Evolutionary conservation across 2,888 invertebrate species (phyloP).

Genomic region (Mellilla xanthometata): DNA sequence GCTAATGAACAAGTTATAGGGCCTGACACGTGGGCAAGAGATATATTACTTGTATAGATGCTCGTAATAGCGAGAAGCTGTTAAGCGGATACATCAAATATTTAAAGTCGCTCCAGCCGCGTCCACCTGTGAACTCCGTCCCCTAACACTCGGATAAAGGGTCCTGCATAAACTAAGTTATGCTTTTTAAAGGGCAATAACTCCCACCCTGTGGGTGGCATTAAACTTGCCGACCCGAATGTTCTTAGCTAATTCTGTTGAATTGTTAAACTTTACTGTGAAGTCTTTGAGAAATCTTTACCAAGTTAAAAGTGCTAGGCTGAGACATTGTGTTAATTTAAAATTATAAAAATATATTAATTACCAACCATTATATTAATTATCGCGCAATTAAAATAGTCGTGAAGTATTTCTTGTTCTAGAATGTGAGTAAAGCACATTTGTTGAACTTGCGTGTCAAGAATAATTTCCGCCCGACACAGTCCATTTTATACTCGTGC

Average conservation of each 20-base stretch:
- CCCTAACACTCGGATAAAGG: conserved; percentile 45
- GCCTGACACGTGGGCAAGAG: conserved; percentile 24
- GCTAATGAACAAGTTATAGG: conserved; percentile 30
- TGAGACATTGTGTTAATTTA: no score
- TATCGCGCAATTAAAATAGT: background rate
- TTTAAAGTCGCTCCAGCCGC: conserved; percentile 56
- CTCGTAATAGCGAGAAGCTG: conserved; percentile 56
- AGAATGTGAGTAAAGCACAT: conserved; percentile 15
- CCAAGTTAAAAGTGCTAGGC: no score
- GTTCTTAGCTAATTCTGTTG: conserved; percentile 17
- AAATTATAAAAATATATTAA: no score
- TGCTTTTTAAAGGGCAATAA: conserved; percentile 35
- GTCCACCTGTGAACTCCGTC: conserved; percentile 60
- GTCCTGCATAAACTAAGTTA: conserved; percentile 41
- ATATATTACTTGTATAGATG: conserved; percentile 38
- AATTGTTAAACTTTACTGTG: conserved; percentile 15
- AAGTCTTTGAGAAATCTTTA: conserved; percentile 5
- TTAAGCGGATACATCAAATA: conserved; percentile 69
- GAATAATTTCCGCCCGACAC: conserved; percentile 23
- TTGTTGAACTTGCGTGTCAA: conserved; percentile 22
- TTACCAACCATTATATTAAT: background rate
- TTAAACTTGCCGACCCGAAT: conserved; percentile 19
- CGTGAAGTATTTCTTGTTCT: conserved; percentile 4
- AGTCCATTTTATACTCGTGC: conserved; percentile 23
- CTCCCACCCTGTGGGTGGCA: conserved; percentile 18